Percentiles rank a stretch among this genome's conserved stretches.
phyloP scores from a whole-genome alignment of 92 coral and sea anemone species.

The Paragorgia papillata region DNA sequence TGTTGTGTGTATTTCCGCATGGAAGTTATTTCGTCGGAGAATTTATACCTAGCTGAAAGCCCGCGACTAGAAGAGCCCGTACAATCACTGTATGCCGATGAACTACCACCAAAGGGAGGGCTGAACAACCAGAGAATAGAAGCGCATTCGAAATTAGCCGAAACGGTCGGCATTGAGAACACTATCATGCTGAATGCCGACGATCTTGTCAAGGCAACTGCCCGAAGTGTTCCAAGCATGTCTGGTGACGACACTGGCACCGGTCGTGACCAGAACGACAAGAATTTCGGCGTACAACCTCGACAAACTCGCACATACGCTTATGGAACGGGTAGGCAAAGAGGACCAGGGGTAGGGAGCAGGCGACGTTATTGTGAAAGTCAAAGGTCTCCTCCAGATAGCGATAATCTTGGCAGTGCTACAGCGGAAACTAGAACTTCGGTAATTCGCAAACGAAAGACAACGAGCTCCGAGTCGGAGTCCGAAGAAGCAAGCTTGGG shows the following conservation, averaged over 20 bases:
- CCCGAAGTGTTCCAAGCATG: conserved; percentile 28
- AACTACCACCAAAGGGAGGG: conserved; percentile 68
- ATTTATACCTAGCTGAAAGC: conserved; percentile 89
- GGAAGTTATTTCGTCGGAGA: conserved; percentile 84
- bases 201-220: conserved; percentile 82
- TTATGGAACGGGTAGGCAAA: neutral
- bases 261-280: neutral
- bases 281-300: conserved; percentile 13
- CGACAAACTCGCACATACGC: conserved; percentile 9
- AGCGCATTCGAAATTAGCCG: conserved; percentile 81
- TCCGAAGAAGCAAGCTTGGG: neutral
- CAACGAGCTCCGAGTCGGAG: conserved; percentile 10
- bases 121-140: conserved; percentile 49
- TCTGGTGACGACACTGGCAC: neutral
- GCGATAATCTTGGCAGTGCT: conserved; percentile 8
- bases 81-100: conserved; percentile 86
- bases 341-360: neutral
- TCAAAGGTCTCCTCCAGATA: neutral
- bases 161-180: conserved; percentile 93
- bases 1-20: conserved; percentile 30
- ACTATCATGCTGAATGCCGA: conserved; percentile 88
- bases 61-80: conserved; percentile 96
- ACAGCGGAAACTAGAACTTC: conserved; percentile 31
- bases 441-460: conserved; percentile 19
- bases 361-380: conserved; percentile 8